phyloP scores from a whole-genome alignment of 2,113 vertebrate genomes.

The Ondatra zibethicus region DNA sequence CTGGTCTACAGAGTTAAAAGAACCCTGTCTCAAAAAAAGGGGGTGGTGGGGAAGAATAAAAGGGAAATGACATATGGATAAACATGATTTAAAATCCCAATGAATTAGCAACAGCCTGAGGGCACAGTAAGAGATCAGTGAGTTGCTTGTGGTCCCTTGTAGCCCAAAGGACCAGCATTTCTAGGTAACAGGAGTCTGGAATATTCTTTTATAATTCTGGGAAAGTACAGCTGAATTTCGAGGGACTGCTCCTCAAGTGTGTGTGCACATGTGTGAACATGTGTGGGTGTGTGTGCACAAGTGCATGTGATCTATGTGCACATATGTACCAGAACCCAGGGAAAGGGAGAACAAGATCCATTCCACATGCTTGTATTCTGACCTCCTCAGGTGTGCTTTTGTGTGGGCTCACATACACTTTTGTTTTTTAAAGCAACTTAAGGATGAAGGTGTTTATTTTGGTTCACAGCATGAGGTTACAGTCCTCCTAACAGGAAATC shows the following conservation, averaged over 20 bases:
- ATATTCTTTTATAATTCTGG: not conserved
- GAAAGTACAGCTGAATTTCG: not conserved
- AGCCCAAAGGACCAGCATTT: not conserved
- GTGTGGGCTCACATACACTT: not conserved
- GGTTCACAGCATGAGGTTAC: not conserved
- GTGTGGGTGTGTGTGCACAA: not conserved
- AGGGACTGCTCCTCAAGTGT: not conserved
- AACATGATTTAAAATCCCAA: constrained; percentile 9
- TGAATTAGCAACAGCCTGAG: not conserved
- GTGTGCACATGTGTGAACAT: not conserved
- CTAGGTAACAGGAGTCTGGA: not conserved
- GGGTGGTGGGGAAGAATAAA: no score
- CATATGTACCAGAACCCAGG: not conserved
- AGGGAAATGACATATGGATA: not conserved
- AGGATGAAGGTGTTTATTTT: not conserved
- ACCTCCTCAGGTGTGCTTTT: not conserved
- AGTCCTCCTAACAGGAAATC: not conserved
- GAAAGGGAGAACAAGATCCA: not conserved
- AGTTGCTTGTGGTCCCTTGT: not conserved
- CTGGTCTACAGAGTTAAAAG: no score
- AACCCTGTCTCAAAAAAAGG: no score
- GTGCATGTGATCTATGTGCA: not conserved
- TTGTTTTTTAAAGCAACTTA: not conserved
- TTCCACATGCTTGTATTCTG: not conserved
- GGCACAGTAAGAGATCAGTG: not conserved